Conservation (phyloP, 2,888 invertebrate species). For the Rhodophaea formosa region DNA sequence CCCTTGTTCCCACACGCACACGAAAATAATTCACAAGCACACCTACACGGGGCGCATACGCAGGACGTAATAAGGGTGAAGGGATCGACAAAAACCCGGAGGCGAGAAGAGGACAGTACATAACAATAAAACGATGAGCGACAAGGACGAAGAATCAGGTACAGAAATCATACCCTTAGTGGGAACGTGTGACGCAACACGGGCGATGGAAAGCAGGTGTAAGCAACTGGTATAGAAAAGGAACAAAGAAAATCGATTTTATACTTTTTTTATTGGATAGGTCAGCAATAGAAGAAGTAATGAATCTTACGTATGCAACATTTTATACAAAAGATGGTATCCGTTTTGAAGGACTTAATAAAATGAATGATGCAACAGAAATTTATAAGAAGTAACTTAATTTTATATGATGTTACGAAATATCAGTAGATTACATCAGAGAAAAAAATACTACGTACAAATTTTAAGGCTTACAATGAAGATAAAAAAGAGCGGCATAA, state of each 20-base stretch:
- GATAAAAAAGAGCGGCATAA: no score
- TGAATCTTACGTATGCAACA: background rate
- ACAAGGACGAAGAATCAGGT: slow-evolving; percentile 60
- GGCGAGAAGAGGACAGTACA: slow-evolving; percentile 57
- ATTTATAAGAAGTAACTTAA: no score
- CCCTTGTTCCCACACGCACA: slow-evolving; percentile 53
- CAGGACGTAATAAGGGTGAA: slow-evolving; percentile 68
- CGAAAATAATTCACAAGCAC: slow-evolving; percentile 43
- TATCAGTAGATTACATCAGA: no score
- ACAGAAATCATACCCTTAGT: slow-evolving; percentile 66
- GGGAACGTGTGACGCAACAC: slow-evolving; percentile 68
- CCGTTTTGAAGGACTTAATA: background rate
- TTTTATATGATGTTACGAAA: no score
- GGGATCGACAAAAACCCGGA: slow-evolving; percentile 63
- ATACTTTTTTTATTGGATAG: slow-evolving; percentile 60
- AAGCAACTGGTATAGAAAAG: slow-evolving; percentile 55
- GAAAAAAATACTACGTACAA: no score
- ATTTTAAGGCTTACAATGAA: no score
- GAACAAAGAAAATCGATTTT: slow-evolving; percentile 61
- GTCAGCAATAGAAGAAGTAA: slow-evolving; percentile 46
- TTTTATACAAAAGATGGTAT: slow-evolving; percentile 3
- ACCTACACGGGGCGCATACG: slow-evolving; percentile 57
- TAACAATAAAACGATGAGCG: slow-evolving; percentile 34
- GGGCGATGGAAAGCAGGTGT: slow-evolving; percentile 69
- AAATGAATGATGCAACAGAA: background rate